Conservation (phyloP, 2,113 vertebrate species). For the Tetrax tetrax region DNA sequence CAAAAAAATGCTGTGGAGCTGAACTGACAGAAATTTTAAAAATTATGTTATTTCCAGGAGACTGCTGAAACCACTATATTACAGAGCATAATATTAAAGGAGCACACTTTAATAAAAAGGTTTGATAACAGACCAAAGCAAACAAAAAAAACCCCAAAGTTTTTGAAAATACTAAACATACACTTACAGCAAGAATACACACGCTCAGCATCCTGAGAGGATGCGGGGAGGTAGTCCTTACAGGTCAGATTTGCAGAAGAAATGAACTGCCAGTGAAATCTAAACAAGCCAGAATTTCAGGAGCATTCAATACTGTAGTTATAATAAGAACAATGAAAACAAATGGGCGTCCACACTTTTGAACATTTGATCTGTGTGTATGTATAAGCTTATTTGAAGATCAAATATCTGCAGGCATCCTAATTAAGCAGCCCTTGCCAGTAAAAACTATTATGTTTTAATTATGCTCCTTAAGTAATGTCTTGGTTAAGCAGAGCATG, state of each 20-base stretch:
- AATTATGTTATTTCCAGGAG: not conserved
- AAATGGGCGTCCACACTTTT: not conserved
- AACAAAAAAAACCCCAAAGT: not conserved
- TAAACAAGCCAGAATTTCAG: not conserved
- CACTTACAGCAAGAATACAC: not conserved
- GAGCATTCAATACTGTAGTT: not conserved
- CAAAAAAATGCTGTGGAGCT: not conserved
- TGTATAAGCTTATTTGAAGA: not conserved
- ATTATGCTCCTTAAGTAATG: conserved; percentile 1
- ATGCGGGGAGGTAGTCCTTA: not conserved
- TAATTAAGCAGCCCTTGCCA: not conserved
- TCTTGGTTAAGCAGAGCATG: not conserved
- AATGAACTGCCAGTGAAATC: not conserved
- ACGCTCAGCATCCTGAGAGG: not conserved
- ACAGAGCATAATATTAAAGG: fast-evolving
- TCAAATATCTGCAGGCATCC: not conserved
- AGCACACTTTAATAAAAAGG: not conserved
- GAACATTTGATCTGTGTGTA: not conserved
- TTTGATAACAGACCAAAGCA: not conserved
- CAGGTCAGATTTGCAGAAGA: not conserved
- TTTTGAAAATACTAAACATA: not conserved
- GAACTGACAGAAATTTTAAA: not conserved
- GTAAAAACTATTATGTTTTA: not conserved
- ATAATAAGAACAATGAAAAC: not conserved
- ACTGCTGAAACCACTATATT: not conserved